Percentiles rank a stretch among this genome's conserved stretches.
These are phyloP conservation scores for Pentamera pediparva DNA, from an alignment of 53 echinoderm and acorn worm genomes.

Conservation along the genomic window DNA sequence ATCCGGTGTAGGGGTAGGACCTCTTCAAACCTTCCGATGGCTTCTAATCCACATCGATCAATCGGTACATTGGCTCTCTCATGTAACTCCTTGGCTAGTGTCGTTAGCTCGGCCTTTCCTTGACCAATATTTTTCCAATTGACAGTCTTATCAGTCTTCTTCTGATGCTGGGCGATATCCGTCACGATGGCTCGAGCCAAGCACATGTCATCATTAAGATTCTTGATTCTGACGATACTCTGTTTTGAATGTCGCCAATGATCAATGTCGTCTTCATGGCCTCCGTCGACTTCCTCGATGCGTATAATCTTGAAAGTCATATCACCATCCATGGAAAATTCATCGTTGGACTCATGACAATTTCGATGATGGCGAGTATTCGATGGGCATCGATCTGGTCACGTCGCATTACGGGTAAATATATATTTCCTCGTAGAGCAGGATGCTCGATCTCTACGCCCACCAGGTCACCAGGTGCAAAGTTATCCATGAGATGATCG, in stretches of 20 bases:
- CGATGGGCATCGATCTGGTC: conserved; percentile 8
- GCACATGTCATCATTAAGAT: conserved; percentile 29
- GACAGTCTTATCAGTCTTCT: conserved; percentile 9
- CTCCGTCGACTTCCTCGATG: conserved; percentile 3
- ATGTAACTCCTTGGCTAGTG: neutral
- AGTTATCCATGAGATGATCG: neutral
- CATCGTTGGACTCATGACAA: conserved; percentile 31
- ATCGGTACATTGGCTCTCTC: neutral
- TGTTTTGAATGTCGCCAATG: neutral
- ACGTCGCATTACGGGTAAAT: neutral
- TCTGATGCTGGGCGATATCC: neutral
- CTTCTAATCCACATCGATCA: neutral
- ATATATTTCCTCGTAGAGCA: neutral
- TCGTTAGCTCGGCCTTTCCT: neutral
- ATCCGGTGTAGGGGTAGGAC: neutral
- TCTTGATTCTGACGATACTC: neutral
- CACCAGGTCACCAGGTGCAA: neutral
- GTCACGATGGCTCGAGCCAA: conserved; percentile 55
- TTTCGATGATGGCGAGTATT: neutral
- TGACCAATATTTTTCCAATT: conserved; percentile 37
- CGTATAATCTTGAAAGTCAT: neutral
- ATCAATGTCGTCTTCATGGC: neutral
- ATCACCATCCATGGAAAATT: conserved; percentile 14
- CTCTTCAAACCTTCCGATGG: neutral
- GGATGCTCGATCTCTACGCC: neutral